Conservation (phyloP, 2,113 vertebrate species). For the Macaca mulatta region DNA sequence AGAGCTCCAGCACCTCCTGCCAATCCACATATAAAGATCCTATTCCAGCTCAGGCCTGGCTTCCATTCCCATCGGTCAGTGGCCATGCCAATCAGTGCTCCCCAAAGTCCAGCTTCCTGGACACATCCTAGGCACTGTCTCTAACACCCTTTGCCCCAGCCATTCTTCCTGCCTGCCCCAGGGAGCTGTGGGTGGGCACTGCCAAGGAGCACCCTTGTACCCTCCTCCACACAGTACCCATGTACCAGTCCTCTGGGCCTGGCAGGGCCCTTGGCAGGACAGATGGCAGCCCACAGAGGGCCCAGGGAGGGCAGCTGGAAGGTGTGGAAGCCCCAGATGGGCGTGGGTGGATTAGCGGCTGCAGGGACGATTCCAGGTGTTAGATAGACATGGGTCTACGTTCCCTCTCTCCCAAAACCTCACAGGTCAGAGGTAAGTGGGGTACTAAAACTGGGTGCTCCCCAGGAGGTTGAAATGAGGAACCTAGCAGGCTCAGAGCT, state of each 20-base stretch:
- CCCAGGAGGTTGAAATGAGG: not conserved
- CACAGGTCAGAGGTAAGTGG: not conserved
- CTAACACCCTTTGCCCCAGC: not conserved
- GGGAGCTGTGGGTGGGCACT: not conserved
- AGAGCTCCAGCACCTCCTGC: not conserved
- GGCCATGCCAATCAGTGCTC: not conserved
- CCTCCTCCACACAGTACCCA: not conserved
- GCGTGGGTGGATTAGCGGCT: accelerated
- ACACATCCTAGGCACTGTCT: not conserved
- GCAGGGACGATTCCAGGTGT: too few relatives aligned
- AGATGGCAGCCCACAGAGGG: not conserved
- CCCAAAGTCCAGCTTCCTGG: not conserved
- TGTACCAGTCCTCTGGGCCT: not conserved
- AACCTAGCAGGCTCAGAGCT: not conserved
- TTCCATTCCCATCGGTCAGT: not conserved
- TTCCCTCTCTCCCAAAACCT: not conserved
- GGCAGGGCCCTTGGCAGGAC: too few relatives aligned
- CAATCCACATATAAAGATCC: not conserved
- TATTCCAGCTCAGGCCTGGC: not conserved
- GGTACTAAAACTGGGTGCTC: not conserved
- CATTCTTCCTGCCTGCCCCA: not conserved
- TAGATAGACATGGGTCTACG: too few relatives aligned
- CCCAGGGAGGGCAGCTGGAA: not conserved
- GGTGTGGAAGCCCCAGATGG: not conserved
- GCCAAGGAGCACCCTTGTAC: not conserved